Evolutionary conservation across 1,140 invertebrate species (phyloP), one percentile per base, ranked within the genome.

Genomic region (Choristoneura fumiferana): DNA sequence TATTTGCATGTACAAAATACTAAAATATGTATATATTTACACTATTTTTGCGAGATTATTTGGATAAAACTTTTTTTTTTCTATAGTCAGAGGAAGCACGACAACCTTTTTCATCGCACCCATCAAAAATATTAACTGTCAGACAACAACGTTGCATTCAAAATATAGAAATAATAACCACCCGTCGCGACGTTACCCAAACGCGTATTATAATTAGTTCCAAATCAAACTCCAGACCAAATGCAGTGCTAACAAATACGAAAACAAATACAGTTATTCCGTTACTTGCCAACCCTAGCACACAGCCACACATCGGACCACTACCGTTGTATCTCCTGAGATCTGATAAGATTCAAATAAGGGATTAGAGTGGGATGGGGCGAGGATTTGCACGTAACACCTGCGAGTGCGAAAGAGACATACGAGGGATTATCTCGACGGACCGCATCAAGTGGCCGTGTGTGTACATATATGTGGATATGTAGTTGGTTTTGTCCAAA

Each of bases 271-370:
- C 22, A 3, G 22, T 29, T 45, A 45, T 9, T 14, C 34, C 1
- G 53, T 10, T 57, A 60, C 52, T 8, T 22, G 68, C 35, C 76
- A 85, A 63, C 84, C 84, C 84, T 87, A 77, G 12, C 75, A 75
- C 80, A 84, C 81, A 78, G 77, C 69, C 76, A 78, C 74, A 75
- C 77, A 79, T 73, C 70, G 75, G 70, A 75, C 75, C 74, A 75
- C 78, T 81, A 75, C 79, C 79, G 82, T 75, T 84, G 76, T 81
- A 80, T 83, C 81, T 86, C 78, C 72, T 78, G 79, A 83, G 85
- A 90, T 90, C 87, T 89, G 89, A 89, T 89, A 89, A 90, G 89
- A 90, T 90, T 90, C 89, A 90, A 90, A 90, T 90, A 90, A 89
- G 87, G 87, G 89, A 90, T 90, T 90, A 89, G 86, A 89, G 76